Base-by-base conservation (phyloP, 2,113 vertebrate species). In the Siphamia tubifer region DNA sequence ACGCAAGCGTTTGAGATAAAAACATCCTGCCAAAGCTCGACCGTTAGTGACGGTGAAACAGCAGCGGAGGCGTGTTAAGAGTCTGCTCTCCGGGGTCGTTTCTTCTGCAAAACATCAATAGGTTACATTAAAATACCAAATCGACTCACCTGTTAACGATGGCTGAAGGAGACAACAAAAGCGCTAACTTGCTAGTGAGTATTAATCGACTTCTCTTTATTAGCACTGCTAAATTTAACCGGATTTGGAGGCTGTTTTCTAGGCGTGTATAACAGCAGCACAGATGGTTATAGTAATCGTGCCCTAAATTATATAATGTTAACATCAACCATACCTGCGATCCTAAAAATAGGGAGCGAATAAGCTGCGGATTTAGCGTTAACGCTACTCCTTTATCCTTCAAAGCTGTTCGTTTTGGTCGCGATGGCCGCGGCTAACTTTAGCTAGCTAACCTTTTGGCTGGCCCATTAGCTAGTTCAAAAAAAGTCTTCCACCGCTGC, bases 161-260 rank as follows among this genome's bases (percentile, higher is more conserved):
- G 92, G 66, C 91, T 5, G 92, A 94, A 44, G 84, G 83, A 23
- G 92, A 93, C 54, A 93, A 93, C 74, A 94, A 92, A 81, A 94
- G 91, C 36, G 65, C 87, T 0, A 94, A 93, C 13, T 15, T 91
- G 10, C 47, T 92, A 0, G 92, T 94, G 68, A 87, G 92, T 89
- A 32, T 42, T 1, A 19, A 19, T 5, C 10, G 3, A 4, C 7
- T 8, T 2, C 13, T 28, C 5, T 2, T 19, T 2, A 31, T 17
- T 2, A 4, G 3, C 0, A 0, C 7, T 2, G 8, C 6, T 15
- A 13, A 2, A 19, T 43, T 40, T 38, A 6, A 43, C 47, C 0
- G 6, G 1, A 1, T 19, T 4, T 21, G 17, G 21, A n/a, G 8
- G 3, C n/a, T 1, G 43, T 4, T n/a, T n/a, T 8, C 12, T 51